Percentiles rank a stretch among this genome's conserved stretches.
These are phyloP conservation scores for Leptinotarsa juncta DNA, from an alignment of 2,888 invertebrate genomes.

Conservation along the genomic window DNA sequence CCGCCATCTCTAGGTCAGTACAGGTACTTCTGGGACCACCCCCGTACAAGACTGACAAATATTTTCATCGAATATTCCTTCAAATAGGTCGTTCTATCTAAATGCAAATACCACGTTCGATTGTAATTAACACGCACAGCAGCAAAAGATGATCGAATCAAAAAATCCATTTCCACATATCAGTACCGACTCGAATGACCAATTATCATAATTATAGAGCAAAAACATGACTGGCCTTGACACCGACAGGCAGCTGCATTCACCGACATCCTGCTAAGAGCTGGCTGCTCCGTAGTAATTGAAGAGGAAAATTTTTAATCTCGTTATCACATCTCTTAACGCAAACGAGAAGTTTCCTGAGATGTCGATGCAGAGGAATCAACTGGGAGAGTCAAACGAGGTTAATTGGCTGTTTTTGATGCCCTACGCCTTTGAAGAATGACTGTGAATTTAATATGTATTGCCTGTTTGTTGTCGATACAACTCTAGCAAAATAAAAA, in stretches of 20 bases:
- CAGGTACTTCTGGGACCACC: too few relatives aligned
- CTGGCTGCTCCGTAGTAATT: conserved; percentile 17
- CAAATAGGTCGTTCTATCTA: neutral
- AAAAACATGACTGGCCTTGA: conserved; percentile 25
- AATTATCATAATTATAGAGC: conserved; percentile 20
- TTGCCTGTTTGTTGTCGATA: neutral
- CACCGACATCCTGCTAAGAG: conserved; percentile 26
- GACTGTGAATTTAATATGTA: neutral
- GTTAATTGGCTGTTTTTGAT: conserved; percentile 13
- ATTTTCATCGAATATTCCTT: neutral
- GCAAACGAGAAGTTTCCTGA: conserved; percentile 22
- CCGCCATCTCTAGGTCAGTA: too few relatives aligned
- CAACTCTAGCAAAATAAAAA: too few relatives aligned
- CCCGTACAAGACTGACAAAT: too few relatives aligned
- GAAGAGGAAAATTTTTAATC: conserved; percentile 21
- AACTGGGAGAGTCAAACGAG: conserved; percentile 9
- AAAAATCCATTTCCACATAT: conserved; percentile 24
- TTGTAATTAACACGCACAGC: neutral
- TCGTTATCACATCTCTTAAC: conserved; percentile 19
- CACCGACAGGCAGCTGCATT: conserved; percentile 26
- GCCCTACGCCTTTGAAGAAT: neutral
- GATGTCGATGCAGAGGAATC: conserved; percentile 19
- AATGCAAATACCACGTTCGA: conserved; percentile 5
- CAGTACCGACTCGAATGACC: conserved; percentile 4
- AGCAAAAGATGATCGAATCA: conserved; percentile 14